Percentiles rank a stretch among this genome's conserved stretches.
phyloP scores from a whole-genome alignment of 2,797 vertebrate genomes.

The Nyctibius grandis region DNA sequence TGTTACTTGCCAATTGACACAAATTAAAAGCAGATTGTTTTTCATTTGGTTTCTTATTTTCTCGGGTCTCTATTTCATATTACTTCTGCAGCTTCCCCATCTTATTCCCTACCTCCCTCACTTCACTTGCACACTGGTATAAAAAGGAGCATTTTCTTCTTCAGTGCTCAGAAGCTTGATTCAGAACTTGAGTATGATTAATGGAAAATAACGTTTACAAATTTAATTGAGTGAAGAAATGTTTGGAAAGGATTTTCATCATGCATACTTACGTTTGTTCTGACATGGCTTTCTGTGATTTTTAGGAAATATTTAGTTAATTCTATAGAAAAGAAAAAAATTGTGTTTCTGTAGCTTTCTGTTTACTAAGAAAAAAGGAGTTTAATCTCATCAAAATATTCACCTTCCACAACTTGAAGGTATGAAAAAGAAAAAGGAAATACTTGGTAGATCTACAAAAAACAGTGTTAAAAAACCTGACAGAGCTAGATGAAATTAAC shows the following conservation, averaged over 20 bases:
- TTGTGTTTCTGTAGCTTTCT: background rate
- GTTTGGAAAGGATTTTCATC: background rate
- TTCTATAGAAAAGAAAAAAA: background rate
- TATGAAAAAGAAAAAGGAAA: background rate
- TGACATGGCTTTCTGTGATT: background rate
- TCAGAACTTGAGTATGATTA: background rate
- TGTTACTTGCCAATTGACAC: conserved; percentile 42
- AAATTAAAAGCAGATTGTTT: conserved; percentile 59
- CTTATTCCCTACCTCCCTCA: background rate
- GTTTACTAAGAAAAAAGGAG: background rate
- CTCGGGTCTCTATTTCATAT: background rate
- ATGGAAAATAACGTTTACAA: background rate
- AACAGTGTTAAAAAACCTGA: fast-evolving
- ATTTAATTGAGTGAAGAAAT: background rate
- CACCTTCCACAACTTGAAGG: background rate
- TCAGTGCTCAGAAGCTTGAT: background rate
- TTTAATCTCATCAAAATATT: background rate
- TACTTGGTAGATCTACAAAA: background rate
- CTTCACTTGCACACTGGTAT: background rate
- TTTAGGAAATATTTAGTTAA: background rate
- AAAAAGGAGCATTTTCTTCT: conserved; percentile 7
- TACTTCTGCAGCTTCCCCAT: background rate
- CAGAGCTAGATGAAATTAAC: background rate
- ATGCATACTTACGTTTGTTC: background rate
- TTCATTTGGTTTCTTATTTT: conserved; percentile 33